Percentiles rank a stretch among this genome's conserved stretches.
phyloP scores from a whole-genome alignment of 2,797 vertebrate species.

The Picus viridis region DNA sequence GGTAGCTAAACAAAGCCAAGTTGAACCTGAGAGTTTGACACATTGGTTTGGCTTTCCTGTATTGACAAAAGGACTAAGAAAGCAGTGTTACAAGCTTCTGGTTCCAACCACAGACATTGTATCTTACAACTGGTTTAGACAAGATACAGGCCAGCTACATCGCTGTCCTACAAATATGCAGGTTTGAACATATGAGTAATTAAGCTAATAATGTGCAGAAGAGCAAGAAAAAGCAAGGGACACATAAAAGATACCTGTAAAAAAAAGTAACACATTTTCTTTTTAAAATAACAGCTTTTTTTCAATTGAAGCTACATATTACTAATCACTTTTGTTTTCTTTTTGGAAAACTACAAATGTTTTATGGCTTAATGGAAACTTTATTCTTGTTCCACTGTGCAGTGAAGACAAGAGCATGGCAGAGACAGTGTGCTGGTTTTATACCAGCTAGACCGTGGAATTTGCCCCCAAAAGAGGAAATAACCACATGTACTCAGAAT shows the following conservation, averaged over 20 bases:
- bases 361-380: not conserved
- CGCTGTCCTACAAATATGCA: not conserved
- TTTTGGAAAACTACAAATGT: not conserved
- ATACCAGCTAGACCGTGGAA: too few relatives aligned
- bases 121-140: not conserved
- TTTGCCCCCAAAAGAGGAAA: too few relatives aligned
- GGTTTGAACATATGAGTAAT: not conserved
- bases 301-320: not conserved
- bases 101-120: accelerated
- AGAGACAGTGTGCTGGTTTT: not conserved
- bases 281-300: not conserved
- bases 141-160: not conserved
- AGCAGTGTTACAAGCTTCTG: not conserved
- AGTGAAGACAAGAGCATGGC: not conserved
- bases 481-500: too few relatives aligned
- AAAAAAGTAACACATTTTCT: not conserved
- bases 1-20: not conserved
- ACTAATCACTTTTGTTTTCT: not conserved
- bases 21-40: not conserved
- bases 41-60: not conserved
- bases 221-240: not conserved
- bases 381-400: not conserved
- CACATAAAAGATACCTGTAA: not conserved
- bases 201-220: not conserved
- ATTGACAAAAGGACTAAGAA: not conserved